These are phyloP conservation scores for Peribatodes rhomboidaria DNA, from an alignment of 2,888 invertebrate species.

Conservation along the genomic window DNA sequence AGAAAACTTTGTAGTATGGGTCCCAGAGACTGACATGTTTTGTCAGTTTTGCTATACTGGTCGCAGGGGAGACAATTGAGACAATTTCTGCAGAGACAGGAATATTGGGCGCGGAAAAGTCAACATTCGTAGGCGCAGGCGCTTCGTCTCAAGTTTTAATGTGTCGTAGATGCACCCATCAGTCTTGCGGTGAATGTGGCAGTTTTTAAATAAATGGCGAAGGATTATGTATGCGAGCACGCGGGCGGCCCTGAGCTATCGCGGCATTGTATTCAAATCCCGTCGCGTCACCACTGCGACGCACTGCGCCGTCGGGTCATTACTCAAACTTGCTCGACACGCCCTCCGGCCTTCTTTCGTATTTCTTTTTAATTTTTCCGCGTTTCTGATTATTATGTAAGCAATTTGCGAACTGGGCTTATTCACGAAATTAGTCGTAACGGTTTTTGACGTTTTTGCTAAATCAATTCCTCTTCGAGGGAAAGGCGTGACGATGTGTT, in stretches of 20 bases:
- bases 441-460: too few relatives aligned
- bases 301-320: slow-evolving; percentile 57
- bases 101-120: too few relatives aligned
- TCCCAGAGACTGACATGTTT: too few relatives aligned
- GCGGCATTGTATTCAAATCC: slow-evolving; percentile 84
- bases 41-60: too few relatives aligned
- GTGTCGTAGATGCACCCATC: slow-evolving; percentile 62
- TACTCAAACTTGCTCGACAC: slow-evolving; percentile 67
- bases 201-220: slow-evolving; percentile 72
- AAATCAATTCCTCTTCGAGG: too few relatives aligned
- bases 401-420: slow-evolving; percentile 28
- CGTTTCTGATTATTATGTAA: slow-evolving; percentile 36
- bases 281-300: slow-evolving; percentile 66
- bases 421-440: too few relatives aligned
- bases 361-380: slow-evolving; percentile 44
- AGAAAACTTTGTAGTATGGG: too few relatives aligned
- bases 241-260: slow-evolving; percentile 81
- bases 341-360: slow-evolving; percentile 57
- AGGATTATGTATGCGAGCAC: slow-evolving; percentile 80
- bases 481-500: too few relatives aligned
- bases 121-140: neutral
- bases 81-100: neutral
- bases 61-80: too few relatives aligned
- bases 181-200: slow-evolving; percentile 69
- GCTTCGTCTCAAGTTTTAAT: slow-evolving; percentile 44